phyloP scores from a whole-genome alignment of 2,888 invertebrate species.

The Apodemia mormo region DNA sequence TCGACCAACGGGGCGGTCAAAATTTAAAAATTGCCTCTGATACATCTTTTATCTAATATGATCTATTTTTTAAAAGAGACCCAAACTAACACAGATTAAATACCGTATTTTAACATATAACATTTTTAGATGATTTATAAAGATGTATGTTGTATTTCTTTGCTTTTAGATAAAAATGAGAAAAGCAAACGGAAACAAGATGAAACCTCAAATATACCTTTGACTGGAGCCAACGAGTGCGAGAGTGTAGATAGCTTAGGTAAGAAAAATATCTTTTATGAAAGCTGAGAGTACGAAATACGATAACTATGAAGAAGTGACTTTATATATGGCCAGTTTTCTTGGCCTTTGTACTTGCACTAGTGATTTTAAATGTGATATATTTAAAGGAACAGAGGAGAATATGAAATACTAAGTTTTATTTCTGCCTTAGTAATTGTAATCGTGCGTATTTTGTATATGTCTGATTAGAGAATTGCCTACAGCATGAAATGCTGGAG shows the following conservation, averaged over 20 bases:
- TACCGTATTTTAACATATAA: neutral
- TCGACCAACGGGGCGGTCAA: no score
- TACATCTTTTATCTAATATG: no score
- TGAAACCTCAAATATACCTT: slow-evolving; percentile 70
- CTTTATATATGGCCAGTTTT: neutral
- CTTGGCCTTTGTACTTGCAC: neutral
- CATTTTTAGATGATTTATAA: neutral
- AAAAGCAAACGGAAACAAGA: slow-evolving; percentile 68
- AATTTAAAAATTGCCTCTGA: no score
- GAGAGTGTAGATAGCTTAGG: slow-evolving; percentile 75
- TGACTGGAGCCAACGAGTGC: slow-evolving; percentile 70
- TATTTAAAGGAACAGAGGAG: neutral
- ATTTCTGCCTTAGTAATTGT: neutral
- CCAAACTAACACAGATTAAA: no score
- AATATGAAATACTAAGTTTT: neutral
- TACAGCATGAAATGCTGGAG: no score
- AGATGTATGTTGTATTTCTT: slow-evolving; percentile 6
- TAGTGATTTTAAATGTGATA: neutral
- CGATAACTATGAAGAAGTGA: neutral
- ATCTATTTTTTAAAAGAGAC: no score
- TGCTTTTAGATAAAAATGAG: slow-evolving; percentile 57
- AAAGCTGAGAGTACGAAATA: neutral
- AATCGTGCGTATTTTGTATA: neutral
- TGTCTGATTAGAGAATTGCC: no score
- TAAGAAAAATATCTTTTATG: slow-evolving; percentile 41